Evolutionary conservation across 2,113 vertebrate genomes (phyloP), one percentile per base, ranked within the genome.

Genomic region (Hemibates koningsi): DNA sequence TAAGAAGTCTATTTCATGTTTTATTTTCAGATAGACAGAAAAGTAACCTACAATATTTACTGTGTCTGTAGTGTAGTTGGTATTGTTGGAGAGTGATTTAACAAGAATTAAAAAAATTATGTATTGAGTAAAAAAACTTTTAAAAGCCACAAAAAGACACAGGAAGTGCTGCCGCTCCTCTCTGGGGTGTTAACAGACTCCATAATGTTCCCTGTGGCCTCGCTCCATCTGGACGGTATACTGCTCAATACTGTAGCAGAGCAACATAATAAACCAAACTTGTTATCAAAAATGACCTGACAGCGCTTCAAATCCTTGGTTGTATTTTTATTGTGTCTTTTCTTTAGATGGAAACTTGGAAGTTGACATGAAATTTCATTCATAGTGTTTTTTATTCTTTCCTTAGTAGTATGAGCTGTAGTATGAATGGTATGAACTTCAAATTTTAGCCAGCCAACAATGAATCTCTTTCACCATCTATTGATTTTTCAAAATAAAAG

Each of bases 41-140:
- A 50, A 12, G 3, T 48, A 29, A 48, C 21, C 17, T 50, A 12
- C 68, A 73, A 27, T 45, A 73, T 0, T 45, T 27, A 21, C 12
- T 17, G 38, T 45, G 68, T 17, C 21, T 73, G 5, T 73, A 27
- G 13, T 45, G 8, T 45, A 45, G 38, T 73, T 27, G 21, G 13
- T 16, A 24, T 45, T 45, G 61, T 27, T 27, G 41, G 21, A 45
- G 41, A 73, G 73, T 52, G 27, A 52, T 32, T 52, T 0, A 52
- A 32, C 0, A 19, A 36, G 34, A 41, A 68, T 54, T 68, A 0
- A 0, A 68, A 21, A 66, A 50, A 52, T 0, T 32, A n/a, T 32
- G 73, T 52, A 52, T 78, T 12, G 27, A 52, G 27, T 12, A 52
- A 78, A 78, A 29, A 34, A 78, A 34, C 27, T 52, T 78, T 78